Conservation (phyloP, 2,888 invertebrate genomes). For the Gortyna flavago region DNA sequence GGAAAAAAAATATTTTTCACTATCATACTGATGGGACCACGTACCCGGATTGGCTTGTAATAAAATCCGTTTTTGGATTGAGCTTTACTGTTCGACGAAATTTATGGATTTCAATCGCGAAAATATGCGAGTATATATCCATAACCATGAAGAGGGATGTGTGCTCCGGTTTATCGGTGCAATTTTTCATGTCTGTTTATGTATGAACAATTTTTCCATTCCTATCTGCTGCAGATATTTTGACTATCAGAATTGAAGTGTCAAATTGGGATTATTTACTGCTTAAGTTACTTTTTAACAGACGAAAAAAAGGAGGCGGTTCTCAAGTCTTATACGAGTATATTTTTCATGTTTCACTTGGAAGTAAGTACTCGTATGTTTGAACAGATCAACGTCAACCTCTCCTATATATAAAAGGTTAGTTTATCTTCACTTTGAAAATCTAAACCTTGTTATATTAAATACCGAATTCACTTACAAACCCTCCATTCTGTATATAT, state of each 20-base stretch:
- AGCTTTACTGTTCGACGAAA: conserved; percentile 40
- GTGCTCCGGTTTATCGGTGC: conserved; percentile 15
- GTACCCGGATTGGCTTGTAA: conserved; percentile 56
- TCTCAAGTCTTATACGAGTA: background rate
- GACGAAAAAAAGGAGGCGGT: background rate
- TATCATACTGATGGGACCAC: conserved; percentile 66
- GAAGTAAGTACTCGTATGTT: background rate
- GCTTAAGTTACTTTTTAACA: background rate
- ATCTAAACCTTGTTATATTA: background rate
- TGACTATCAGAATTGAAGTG: background rate
- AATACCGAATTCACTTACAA: background rate
- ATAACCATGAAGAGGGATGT: conserved; percentile 16
- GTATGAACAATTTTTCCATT: background rate
- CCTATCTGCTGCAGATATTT: background rate
- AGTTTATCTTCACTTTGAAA: background rate
- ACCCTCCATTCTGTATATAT: background rate
- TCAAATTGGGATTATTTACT: background rate
- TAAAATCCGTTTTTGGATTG: conserved; percentile 55
- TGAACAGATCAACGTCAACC: background rate
- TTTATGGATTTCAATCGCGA: conserved; percentile 59
- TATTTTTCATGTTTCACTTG: background rate
- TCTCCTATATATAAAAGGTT: background rate
- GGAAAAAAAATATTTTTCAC: conserved; percentile 61
- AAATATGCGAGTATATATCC: conserved; percentile 25
- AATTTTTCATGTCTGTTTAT: conserved; percentile 23